phyloP scores from a whole-genome alignment of 2,113 vertebrate genomes.

The Vulpes lagopus region DNA sequence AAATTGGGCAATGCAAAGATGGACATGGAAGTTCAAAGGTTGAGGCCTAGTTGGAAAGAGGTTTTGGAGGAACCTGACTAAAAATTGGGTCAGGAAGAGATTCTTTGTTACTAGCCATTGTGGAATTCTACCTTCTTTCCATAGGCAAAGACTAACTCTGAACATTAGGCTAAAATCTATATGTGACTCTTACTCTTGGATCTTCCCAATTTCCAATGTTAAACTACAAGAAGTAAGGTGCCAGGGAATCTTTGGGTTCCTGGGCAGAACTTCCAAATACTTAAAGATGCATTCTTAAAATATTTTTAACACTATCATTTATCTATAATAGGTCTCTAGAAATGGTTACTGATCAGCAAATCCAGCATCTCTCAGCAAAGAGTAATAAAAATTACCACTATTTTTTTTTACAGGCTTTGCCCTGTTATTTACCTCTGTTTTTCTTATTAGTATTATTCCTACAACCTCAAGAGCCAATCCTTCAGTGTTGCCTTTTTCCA shows the following conservation, averaged over 20 bases:
- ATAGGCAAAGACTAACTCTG: neutral
- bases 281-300: neutral
- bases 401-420: neutral
- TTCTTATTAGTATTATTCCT: neutral
- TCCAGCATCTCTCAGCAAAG: neutral
- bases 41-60: neutral
- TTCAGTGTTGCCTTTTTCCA: neutral
- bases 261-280: neutral
- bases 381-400: neutral
- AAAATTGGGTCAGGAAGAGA: neutral
- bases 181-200: neutral
- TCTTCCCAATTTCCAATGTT: neutral
- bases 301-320: neutral
- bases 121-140: constrained; percentile 17
- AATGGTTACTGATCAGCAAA: neutral
- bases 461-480: neutral
- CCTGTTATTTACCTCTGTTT: neutral
- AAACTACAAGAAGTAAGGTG: neutral
- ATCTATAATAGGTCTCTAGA: neutral
- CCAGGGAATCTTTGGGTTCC: neutral
- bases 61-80: neutral
- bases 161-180: neutral
- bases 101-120: neutral
- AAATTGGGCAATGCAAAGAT: neutral
- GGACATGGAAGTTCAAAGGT: neutral